Percentiles rank a stretch among this genome's conserved stretches.
These are phyloP conservation scores for Oryzias woworae DNA, from an alignment of 2,113 vertebrate species.

Conservation along the genomic window DNA sequence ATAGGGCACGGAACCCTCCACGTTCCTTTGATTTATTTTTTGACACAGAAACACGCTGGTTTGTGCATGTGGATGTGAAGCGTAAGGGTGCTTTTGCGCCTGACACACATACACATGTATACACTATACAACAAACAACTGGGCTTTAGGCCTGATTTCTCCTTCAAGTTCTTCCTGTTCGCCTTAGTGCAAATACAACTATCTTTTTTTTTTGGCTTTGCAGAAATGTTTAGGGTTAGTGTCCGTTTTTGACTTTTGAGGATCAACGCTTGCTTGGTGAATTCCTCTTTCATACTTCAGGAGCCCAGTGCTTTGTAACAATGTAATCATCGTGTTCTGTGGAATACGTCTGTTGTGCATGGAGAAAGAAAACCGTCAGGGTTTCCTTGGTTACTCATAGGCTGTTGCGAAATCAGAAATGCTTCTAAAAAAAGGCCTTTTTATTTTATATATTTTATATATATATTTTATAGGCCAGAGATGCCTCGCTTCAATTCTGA, in stretches of 20 bases:
- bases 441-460: no score
- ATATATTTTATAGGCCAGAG: background rate
- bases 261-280: slow-evolving; percentile 22
- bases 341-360: no score
- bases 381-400: slow-evolving; percentile 9
- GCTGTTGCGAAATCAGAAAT: slow-evolving; percentile 13
- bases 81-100: slow-evolving; percentile 18
- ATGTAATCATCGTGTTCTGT: background rate
- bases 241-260: background rate
- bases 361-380: background rate
- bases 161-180: slow-evolving; percentile 16
- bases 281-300: background rate
- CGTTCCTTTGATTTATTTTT: slow-evolving; percentile 20
- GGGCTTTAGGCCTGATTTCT: slow-evolving; percentile 25
- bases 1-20: slow-evolving; percentile 4
- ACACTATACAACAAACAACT: slow-evolving; percentile 24
- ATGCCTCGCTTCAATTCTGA: slow-evolving; percentile 9
- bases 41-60: slow-evolving; percentile 3
- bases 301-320: slow-evolving; percentile 12
- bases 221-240: slow-evolving; percentile 11
- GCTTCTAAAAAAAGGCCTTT: background rate
- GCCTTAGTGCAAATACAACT: slow-evolving; percentile 12
- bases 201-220: slow-evolving; percentile 23
- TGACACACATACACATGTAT: slow-evolving; percentile 33
- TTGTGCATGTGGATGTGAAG: slow-evolving; percentile 1